Evolutionary conservation across 2,797 vertebrate species (phyloP), one percentile per base, ranked within the genome.

Genomic region (Xenentodon cancila): DNA sequence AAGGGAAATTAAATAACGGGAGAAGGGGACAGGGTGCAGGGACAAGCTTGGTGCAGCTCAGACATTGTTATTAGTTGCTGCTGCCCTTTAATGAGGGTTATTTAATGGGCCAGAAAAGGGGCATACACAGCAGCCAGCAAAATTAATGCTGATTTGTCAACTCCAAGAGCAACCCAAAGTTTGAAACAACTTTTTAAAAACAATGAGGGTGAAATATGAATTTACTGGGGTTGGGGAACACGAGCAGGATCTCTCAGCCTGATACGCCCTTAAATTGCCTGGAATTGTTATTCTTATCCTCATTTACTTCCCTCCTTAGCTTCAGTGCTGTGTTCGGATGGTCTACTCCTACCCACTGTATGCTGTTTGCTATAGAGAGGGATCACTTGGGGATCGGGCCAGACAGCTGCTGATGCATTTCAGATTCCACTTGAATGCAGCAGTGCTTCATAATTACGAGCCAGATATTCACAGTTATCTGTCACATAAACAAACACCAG

Each of bases 81-180:
- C 62, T 88, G 72, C 63, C 69, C 80, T 87, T 86, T 92, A 92
- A 92, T 90, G 86, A 90, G 86, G 88, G 75, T 84, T 86, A 86
- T 89, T 92, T 89, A 75, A 85, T 58, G 42, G 81, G 77, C 68
- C 68, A 75, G 57, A 76, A 79, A 73, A 84, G 66, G 68, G 64
- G 58, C 65, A 4, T 47, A 58, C 73, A 71, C 60, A 62, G 68
- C 46, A 74, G 64, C 54, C 59, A 30, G 68, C 74, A 79, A 78
- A 59, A 25, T 67, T 71, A 79, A 68, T 53, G 72, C 67, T 80
- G 63, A 84, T 85, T 79, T 75, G 64, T 59, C 56, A 58, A 50
- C 46, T 34, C 42, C 59, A 61, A 65, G 46, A 58, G 49, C 62
- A 75, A 65, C 69, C 68, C 40, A 67, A 73, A 66, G 72, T 75